Base-by-base conservation (phyloP, 2,113 vertebrate species). In the Empidonax alnorum region DNA sequence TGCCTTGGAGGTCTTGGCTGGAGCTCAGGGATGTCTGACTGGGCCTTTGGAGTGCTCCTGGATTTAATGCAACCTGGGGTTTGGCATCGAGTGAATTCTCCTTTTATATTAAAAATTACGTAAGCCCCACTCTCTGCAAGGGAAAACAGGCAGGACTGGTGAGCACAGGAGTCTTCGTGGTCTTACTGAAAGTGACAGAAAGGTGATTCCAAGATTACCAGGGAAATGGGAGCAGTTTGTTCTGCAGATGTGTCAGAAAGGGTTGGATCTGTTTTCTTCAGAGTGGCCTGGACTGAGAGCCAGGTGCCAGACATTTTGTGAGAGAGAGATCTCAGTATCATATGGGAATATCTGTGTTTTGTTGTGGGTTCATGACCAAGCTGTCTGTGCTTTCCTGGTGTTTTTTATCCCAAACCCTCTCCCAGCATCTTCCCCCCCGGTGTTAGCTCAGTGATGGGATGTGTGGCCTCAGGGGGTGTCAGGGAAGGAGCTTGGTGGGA, bases 231-330 rank as follows among this genome's bases (percentile, higher is more conserved):
- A 74, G 68, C 46, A 18, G 31, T 50, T 84, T 58, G 24, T 90
- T 71, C 75, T 35, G 1, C 4, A 2, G 22, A 49, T 5, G 39
- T 24, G 67, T 77, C 84, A 91, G 33, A 63, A 84, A 19, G 14
- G 0, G 53, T 15, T 73, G n/a, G 37, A 2, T 15, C 10, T 49
- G 14, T 3, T 0, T 21, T 69, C 53, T 12, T 25, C 17, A 12
- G 31, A 33, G n/a, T 19, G 55, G 14, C 28, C 47, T 46, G 33
- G 76, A 71, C 42, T 62, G 16, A 17, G 14, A 19, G 23, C 16
- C 21, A 20, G 65, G 25, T 73, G 25, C 15, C 23, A 91, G 77
- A 24, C 28, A 3, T 30, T 27, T 24, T 50, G 8, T 41, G 44
- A 8, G 2, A 44, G 44, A 44, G 17, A 44, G 17, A 37, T 74